Evolutionary conservation across 2,797 vertebrate species (phyloP).

Genomic region (Gastrophryne carolinensis): DNA sequence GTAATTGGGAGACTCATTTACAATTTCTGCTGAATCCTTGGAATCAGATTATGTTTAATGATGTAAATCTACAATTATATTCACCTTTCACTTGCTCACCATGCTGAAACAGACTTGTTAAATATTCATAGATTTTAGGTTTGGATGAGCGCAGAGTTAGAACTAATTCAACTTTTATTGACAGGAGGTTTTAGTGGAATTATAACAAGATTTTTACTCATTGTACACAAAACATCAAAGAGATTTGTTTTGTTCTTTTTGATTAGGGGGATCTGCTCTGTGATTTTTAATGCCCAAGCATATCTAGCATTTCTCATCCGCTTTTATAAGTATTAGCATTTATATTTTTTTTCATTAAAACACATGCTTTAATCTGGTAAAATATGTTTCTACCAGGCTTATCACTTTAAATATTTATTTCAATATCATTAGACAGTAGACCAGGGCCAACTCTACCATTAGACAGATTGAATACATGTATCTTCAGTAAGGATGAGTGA

Average conservation of each 20-base stretch:
- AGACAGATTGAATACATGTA: too few relatives aligned
- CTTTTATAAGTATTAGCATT: background rate
- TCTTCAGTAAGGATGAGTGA: too few relatives aligned
- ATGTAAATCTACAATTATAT: conserved; percentile 43
- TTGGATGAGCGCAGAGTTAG: conserved; percentile 25
- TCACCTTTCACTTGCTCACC: conserved; percentile 26
- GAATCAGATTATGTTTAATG: conserved; percentile 41
- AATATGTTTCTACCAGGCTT: too few relatives aligned
- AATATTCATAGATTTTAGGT: conserved; percentile 40
- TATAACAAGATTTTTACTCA: conserved; percentile 29
- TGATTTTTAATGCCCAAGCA: conserved; percentile 14
- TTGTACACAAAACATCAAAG: conserved; percentile 13
- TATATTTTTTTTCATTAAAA: background rate
- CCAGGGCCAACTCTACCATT: too few relatives aligned
- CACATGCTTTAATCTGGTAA: background rate
- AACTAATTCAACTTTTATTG: conserved; percentile 37
- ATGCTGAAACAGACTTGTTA: conserved; percentile 18
- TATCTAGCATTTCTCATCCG: background rate
- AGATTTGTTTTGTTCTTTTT: conserved; percentile 22
- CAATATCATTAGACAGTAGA: too few relatives aligned
- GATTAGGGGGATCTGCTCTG: conserved; percentile 17
- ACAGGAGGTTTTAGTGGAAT: conserved; percentile 36
- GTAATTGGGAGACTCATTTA: conserved; percentile 27
- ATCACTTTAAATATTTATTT: too few relatives aligned
- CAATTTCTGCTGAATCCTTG: conserved; percentile 20